Evolutionary conservation across 2,888 invertebrate genomes (phyloP).

Genomic region (Choreutis nemorana): DNA sequence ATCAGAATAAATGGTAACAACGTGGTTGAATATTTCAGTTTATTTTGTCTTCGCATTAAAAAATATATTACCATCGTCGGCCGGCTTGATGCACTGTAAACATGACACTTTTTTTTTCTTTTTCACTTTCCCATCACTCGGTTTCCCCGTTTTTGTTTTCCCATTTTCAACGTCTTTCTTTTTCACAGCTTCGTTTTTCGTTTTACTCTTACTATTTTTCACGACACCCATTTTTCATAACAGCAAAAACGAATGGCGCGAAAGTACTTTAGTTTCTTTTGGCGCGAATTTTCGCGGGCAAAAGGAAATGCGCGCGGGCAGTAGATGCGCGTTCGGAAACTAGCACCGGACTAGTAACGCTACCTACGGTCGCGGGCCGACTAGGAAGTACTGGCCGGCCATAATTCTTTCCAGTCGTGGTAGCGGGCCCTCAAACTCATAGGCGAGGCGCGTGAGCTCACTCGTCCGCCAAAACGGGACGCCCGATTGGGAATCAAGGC

Average conservation of each 20-base stretch:
- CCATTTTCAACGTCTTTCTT: slow-evolving; percentile 19
- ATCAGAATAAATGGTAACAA: too few relatives aligned
- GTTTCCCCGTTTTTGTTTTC: slow-evolving; percentile 33
- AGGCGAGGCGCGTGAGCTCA: slow-evolving; percentile 48
- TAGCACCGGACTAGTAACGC: slow-evolving; percentile 58
- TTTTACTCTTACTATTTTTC: slow-evolving; percentile 39
- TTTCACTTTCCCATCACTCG: slow-evolving; percentile 50
- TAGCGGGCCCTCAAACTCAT: slow-evolving; percentile 23
- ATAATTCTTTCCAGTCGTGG: slow-evolving; percentile 27
- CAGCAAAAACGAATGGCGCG: slow-evolving; percentile 19
- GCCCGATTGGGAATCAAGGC: slow-evolving; percentile 61
- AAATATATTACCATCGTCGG: slow-evolving; percentile 42
- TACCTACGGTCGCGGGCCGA: slow-evolving; percentile 52
- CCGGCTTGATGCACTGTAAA: slow-evolving; percentile 60
- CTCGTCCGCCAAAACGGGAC: slow-evolving; percentile 42
- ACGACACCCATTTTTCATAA: slow-evolving; percentile 52
- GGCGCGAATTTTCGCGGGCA: slow-evolving; percentile 23
- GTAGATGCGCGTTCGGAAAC: slow-evolving; percentile 57
- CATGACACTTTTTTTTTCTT: slow-evolving; percentile 60
- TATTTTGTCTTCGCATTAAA: too few relatives aligned
- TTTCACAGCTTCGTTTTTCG: slow-evolving; percentile 19
- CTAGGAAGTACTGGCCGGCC: slow-evolving; percentile 43
- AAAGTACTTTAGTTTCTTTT: slow-evolving; percentile 18
- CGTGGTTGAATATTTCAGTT: too few relatives aligned
- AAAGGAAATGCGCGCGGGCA: slow-evolving; percentile 30